Conservation (phyloP, 1,140 invertebrate genomes). For the Drosophila littoralis region DNA sequence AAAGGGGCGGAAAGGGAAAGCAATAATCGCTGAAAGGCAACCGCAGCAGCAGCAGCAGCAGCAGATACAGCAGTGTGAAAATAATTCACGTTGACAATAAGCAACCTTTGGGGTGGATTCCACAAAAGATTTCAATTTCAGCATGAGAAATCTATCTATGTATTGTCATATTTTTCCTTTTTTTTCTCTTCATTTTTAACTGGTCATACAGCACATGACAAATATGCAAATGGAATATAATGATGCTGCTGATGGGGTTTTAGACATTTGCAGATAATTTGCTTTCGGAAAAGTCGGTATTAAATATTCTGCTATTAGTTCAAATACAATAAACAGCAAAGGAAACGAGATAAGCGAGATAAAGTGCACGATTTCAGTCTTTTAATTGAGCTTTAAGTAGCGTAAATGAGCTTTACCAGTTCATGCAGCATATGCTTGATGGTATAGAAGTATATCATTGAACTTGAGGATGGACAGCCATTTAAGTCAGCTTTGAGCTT, state of each 20-base stretch:
- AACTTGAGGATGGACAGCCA: no score
- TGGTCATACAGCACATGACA: constrained; percentile 15
- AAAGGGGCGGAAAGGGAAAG: constrained; percentile 1
- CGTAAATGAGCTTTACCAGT: no score
- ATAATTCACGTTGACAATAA: constrained; percentile 63
- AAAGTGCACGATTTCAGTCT: background rate
- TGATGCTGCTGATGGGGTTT: constrained; percentile 3
- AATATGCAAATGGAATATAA: constrained; percentile 28
- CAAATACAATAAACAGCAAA: background rate
- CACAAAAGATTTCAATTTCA: constrained; percentile 47
- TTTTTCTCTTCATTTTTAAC: constrained; percentile 7
- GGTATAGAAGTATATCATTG: no score
- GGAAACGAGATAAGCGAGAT: no score
- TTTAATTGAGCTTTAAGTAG: no score
- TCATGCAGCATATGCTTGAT: no score
- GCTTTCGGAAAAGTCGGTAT: background rate
- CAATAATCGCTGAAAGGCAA: constrained; percentile 24
- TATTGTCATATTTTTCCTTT: background rate
- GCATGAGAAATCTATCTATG: constrained; percentile 5
- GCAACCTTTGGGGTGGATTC: constrained; percentile 14
- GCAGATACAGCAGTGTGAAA: constrained; percentile 56
- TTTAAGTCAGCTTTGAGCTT: no score
- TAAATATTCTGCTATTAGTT: background rate
- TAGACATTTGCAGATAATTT: constrained; percentile 3
- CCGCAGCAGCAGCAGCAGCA: constrained; percentile 9